Percentiles rank a stretch among this genome's conserved stretches.
Evolutionary conservation across 2,797 vertebrate species (phyloP).

Genomic region (Carcharodon carcharias): DNA sequence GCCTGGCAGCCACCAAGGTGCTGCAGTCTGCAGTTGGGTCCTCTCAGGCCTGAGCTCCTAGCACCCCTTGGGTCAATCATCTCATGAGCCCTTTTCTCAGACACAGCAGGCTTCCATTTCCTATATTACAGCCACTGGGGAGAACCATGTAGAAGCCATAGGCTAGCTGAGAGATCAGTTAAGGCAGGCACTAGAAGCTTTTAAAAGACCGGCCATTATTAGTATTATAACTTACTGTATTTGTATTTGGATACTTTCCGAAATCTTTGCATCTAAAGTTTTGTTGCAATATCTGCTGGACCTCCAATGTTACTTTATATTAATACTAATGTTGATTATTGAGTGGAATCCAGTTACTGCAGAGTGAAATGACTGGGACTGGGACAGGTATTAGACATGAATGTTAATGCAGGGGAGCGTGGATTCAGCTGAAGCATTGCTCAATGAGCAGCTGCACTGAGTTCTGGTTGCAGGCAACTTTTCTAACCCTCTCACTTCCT

Average conservation of each 20-base stretch:
- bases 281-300: not conserved
- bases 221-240: no score
- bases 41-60: not conserved
- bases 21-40: not conserved
- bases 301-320: not conserved
- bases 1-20: not conserved
- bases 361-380: not conserved
- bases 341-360: not conserved
- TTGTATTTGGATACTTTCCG: no score
- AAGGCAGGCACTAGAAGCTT: no score
- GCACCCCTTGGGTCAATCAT: not conserved
- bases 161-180: no score
- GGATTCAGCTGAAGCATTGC: not conserved
- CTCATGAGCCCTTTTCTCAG: no score
- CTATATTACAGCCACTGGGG: no score
- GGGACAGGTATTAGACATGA: not conserved
- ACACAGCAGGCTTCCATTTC: no score
- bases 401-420: not conserved
- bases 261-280: no score
- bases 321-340: not conserved
- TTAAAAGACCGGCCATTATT: no score
- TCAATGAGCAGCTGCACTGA: not conserved
- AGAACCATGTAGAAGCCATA: no score
- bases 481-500: not conserved
- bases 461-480: not conserved